Evolutionary conservation across 2,113 vertebrate genomes (phyloP).

Genomic region (Micronycteris hirsuta): DNA sequence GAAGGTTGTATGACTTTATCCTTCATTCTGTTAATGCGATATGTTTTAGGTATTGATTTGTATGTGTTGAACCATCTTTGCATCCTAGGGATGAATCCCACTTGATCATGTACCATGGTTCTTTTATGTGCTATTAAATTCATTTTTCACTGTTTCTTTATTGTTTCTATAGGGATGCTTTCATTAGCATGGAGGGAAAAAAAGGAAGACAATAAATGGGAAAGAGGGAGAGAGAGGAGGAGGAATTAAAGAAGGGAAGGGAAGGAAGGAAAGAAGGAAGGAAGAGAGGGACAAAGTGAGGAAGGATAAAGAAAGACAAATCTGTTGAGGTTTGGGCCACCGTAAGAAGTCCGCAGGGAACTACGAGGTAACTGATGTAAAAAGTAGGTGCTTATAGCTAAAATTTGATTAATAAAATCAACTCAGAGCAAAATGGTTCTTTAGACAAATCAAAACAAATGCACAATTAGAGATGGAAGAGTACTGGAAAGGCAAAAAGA

Average conservation of each 20-base stretch:
- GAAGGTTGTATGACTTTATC: not conserved
- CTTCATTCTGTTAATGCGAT: not conserved
- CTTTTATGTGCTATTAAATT: too few relatives aligned
- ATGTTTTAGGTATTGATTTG: not conserved
- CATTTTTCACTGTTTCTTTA: not conserved
- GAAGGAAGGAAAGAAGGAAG: accelerated
- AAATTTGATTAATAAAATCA: constrained; percentile 13
- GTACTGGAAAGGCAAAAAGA: not conserved
- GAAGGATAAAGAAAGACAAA: too few relatives aligned
- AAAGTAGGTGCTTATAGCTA: not conserved
- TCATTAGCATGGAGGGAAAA: not conserved
- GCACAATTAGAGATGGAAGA: not conserved
- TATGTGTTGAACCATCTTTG: not conserved
- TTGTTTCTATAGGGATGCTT: not conserved
- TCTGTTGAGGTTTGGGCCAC: not conserved
- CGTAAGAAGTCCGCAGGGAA: not conserved
- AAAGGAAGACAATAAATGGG: not conserved
- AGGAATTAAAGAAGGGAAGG: not conserved
- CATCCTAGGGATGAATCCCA: too few relatives aligned
- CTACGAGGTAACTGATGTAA: not conserved
- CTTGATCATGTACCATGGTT: not conserved
- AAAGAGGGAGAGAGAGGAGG: not conserved
- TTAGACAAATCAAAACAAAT: not conserved
- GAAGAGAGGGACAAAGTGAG: accelerated
- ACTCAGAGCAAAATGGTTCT: not conserved